A percentile compares a stretch with the other conserved stretches of the same genome.
phyloP scores from a whole-genome alignment of 2,888 invertebrate species.

The Dendrolimus pini region DNA sequence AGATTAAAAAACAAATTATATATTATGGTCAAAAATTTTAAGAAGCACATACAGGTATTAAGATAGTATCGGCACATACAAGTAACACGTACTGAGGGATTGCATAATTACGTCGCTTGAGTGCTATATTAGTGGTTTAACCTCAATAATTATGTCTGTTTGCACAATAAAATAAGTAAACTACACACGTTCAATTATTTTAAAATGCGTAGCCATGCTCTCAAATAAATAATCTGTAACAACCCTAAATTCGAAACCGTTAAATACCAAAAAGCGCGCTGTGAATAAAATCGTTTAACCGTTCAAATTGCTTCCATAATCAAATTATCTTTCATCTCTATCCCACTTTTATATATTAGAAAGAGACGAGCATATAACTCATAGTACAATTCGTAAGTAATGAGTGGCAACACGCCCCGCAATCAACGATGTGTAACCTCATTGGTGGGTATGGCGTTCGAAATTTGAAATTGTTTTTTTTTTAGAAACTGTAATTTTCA shows the following conservation, averaged over 20 bases:
- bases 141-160: too few relatives aligned
- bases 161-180: too few relatives aligned
- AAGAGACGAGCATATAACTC: conserved; percentile 25
- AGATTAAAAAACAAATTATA: too few relatives aligned
- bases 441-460: conserved; percentile 60
- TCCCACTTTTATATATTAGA: conserved; percentile 21
- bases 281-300: conserved; percentile 41
- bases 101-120: too few relatives aligned
- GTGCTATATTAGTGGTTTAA: too few relatives aligned
- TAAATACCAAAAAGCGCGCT: conserved; percentile 63
- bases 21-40: too few relatives aligned
- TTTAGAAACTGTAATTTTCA: conserved; percentile 43
- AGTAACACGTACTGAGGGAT: too few relatives aligned
- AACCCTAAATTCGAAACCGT: conserved; percentile 12
- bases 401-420: conserved; percentile 64
- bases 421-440: conserved; percentile 49
- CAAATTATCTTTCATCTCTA: conserved; percentile 25
- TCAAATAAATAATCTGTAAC: neutral
- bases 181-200: too few relatives aligned
- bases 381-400: conserved; percentile 46
- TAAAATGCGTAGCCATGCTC: too few relatives aligned
- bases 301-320: conserved; percentile 40
- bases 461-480: conserved; percentile 51
- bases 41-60: too few relatives aligned
- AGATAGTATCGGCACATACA: too few relatives aligned